Evolutionary conservation across 37 sponge, comb jelly and placozoan species (phyloP).

Genomic region (Ianthella basta): DNA sequence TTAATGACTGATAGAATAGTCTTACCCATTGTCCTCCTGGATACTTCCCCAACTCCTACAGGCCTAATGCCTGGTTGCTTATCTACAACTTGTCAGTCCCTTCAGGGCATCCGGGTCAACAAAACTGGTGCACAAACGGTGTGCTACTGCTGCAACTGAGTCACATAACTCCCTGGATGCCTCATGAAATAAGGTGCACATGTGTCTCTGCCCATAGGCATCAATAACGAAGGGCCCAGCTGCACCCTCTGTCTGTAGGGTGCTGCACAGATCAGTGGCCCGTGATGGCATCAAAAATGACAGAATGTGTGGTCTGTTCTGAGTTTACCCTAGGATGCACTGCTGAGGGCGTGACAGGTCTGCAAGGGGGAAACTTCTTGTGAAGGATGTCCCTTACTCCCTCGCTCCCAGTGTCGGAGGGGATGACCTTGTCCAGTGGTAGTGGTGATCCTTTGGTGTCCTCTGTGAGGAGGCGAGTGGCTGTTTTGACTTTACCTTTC

Average conservation of each 20-base stretch:
- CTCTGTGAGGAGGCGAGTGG: slow-evolving; percentile 16
- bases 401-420: too few relatives aligned
- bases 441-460: too few relatives aligned
- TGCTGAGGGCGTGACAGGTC: too few relatives aligned
- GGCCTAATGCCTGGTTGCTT: not conserved
- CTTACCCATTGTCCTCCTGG: not conserved
- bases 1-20: not conserved
- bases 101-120: not conserved
- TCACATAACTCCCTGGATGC: not conserved
- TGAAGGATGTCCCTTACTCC: too few relatives aligned
- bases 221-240: not conserved
- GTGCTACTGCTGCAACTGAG: not conserved
- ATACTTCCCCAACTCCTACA: not conserved
- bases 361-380: too few relatives aligned
- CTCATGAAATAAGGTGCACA: not conserved
- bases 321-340: too few relatives aligned
- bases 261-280: too few relatives aligned
- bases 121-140: not conserved
- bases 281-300: too few relatives aligned
- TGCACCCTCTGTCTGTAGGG: not conserved
- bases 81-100: not conserved
- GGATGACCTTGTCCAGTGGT: too few relatives aligned
- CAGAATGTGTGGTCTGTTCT: too few relatives aligned
- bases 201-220: not conserved
- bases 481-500: not conserved